These are phyloP conservation scores for Arnoldichthys spilopterus DNA, from an alignment of 2,797 vertebrate species.

Conservation along the genomic window DNA sequence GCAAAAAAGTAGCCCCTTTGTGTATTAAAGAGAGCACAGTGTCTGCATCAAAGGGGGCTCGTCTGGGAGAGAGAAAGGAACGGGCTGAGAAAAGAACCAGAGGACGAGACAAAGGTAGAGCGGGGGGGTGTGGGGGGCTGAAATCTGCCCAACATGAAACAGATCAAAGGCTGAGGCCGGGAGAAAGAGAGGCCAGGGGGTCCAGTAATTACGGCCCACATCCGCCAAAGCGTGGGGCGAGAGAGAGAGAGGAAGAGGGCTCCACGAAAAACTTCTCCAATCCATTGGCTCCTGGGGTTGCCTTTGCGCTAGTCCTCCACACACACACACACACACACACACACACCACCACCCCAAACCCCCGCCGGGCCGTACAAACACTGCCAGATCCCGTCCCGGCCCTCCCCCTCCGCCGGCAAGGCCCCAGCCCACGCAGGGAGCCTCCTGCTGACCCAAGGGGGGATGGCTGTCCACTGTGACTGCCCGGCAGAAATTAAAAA, in stretches of 20 bases:
- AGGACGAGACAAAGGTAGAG: constrained; percentile 71
- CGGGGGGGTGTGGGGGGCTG: constrained; percentile 66
- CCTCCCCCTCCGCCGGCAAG: constrained; percentile 76
- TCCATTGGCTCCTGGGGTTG: constrained; percentile 82
- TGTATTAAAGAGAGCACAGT: constrained; percentile 90
- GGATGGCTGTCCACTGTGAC: constrained; percentile 67
- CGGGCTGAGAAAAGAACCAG: constrained; percentile 57
- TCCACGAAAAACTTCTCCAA: constrained; percentile 82
- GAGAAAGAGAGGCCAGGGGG: constrained; percentile 90
- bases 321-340: constrained; percentile 53
- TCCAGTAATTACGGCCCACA: constrained; percentile 95
- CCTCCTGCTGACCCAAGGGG: constrained; percentile 67
- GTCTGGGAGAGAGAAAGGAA: constrained; percentile 55
- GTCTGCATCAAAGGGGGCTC: constrained; percentile 86
- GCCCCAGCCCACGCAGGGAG: constrained; percentile 74
- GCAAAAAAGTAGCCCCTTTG: constrained; percentile 76
- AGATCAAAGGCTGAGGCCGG: constrained; percentile 90
- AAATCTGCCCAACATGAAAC: constrained; percentile 86
- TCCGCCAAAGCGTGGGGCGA: constrained; percentile 82
- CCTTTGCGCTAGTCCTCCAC: constrained; percentile 73
- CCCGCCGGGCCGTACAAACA: constrained; percentile 72
- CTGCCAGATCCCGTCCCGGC: constrained; percentile 81
- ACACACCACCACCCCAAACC: constrained; percentile 50
- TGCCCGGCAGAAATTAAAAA: constrained; percentile 58
- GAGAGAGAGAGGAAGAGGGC: constrained; percentile 52